A percentile compares a stretch with the other conserved stretches of the same genome.
These are phyloP conservation scores for Cheirogaleus major DNA, from an alignment of 2,797 vertebrate species.

Conservation along the genomic window DNA sequence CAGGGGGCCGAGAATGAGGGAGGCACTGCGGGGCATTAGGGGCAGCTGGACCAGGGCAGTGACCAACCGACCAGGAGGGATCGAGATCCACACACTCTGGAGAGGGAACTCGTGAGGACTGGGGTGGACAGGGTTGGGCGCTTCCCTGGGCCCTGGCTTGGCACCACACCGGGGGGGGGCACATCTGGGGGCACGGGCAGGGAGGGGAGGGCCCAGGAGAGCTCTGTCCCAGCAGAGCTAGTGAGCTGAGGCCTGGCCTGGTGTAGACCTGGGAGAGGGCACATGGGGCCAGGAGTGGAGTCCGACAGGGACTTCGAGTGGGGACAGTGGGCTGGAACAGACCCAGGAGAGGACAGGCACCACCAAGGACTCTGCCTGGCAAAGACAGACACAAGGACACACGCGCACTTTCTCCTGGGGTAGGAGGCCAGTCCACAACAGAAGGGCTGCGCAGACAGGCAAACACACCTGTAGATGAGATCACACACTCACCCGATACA, in stretches of 20 bases:
- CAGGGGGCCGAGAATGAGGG: fast-evolving
- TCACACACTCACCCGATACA: too few relatives aligned
- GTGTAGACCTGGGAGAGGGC: not conserved
- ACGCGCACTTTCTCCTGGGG: not conserved
- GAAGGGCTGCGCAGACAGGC: not conserved
- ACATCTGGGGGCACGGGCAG: too few relatives aligned
- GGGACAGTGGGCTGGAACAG: too few relatives aligned
- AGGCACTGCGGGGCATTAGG: not conserved
- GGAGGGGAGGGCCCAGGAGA: not conserved
- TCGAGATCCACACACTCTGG: too few relatives aligned
- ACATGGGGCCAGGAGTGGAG: too few relatives aligned
- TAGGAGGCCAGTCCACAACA: too few relatives aligned
- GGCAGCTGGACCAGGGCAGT: not conserved
- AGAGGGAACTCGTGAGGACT: not conserved
- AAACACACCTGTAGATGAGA: not conserved
- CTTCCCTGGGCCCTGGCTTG: not conserved
- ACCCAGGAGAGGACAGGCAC: not conserved
- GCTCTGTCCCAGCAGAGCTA: not conserved
- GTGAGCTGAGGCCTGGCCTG: not conserved
- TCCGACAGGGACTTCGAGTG: not conserved
- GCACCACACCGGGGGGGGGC: not conserved
- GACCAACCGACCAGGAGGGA: not conserved
- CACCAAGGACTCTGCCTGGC: fast-evolving
- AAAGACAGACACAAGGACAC: not conserved
- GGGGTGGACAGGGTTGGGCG: not conserved